phyloP scores from a whole-genome alignment of 2,113 vertebrate genomes.

The Chlorocebus sabaeus region DNA sequence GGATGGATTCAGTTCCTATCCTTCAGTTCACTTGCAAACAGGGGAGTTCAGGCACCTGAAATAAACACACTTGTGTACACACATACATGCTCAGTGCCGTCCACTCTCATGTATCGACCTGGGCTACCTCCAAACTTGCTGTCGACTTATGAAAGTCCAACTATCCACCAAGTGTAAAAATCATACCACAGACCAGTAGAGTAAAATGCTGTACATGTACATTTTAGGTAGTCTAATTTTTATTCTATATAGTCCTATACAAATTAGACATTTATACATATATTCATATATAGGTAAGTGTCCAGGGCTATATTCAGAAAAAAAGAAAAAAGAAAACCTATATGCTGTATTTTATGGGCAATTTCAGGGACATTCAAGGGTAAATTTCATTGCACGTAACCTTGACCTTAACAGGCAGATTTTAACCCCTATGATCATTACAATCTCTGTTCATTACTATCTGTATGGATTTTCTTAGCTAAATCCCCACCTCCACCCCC shows the following conservation, averaged over 20 bases:
- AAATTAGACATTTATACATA: neutral
- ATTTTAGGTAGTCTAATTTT: neutral
- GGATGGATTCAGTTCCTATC: neutral
- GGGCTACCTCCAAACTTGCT: no score
- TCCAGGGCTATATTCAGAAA: neutral
- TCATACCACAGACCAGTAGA: neutral
- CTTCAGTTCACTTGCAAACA: neutral
- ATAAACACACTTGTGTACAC: rapidly evolving
- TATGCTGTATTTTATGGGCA: neutral
- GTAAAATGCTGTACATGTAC: neutral
- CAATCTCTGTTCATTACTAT: neutral
- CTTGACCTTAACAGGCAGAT: neutral
- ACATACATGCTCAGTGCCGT: rapidly evolving
- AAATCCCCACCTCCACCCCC: neutral
- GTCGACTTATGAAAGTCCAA: neutral
- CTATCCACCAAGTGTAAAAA: neutral
- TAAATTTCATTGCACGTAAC: neutral
- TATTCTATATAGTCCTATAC: neutral
- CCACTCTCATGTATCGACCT: neutral
- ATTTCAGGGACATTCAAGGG: neutral
- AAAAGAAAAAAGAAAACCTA: neutral
- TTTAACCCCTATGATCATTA: neutral
- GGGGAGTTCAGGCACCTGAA: neutral
- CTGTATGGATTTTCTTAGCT: neutral
- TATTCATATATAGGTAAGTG: neutral